Evolutionary conservation across 2,797 vertebrate genomes (phyloP), one percentile per base, ranked within the genome.

Genomic region (Leptatherina wallacei): DNA sequence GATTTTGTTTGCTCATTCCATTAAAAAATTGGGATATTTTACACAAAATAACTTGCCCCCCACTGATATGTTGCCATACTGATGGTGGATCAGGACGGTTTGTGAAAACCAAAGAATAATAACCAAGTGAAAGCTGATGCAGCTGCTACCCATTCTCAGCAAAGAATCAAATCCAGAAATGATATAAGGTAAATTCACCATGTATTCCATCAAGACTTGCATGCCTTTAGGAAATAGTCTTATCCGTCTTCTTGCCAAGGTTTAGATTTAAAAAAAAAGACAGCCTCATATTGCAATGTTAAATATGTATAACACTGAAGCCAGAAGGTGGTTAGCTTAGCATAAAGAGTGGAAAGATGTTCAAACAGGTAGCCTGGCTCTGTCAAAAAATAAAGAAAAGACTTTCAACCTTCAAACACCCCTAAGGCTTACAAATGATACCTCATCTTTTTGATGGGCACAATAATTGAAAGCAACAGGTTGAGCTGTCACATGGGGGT

Each of bases 381-480:
- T 57, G 24, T 57, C 27, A 2, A 54, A 38, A 54, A 14, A n/a
- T 9, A 5, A 55, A n/a, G 20, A 29, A 20, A 12, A 20, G 56
- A 61, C 32, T 3, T 44, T 58, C 22, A n/a, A 33, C 20, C 49
- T 54, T 30, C 38, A 12, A 3, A 4, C 42, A 35, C 13, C 56
- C 27, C 40, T 27, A 20, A 57, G 42, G 35, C 27, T 40, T 27
- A 60, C 4, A 1, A 1, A 8, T 63, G 9, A 20, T 55, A 61
- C 32, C 33, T 20, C 27, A 29, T 69, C 47, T 56, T 18, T 57
- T 27, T 73, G 49, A 61, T 47, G 42, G 49, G 1, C 33, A 56
- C 52, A 42, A n/a, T 54, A 61, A 59, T 11, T 20, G 40, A 71
- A 58, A 20, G 59, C 56, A 60, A 60, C 56, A 30, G 32, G 51